Percentiles rank a stretch among this genome's conserved stretches.
phyloP scores from a whole-genome alignment of 2,888 invertebrate species.

The Platynereis dumerilii region DNA sequence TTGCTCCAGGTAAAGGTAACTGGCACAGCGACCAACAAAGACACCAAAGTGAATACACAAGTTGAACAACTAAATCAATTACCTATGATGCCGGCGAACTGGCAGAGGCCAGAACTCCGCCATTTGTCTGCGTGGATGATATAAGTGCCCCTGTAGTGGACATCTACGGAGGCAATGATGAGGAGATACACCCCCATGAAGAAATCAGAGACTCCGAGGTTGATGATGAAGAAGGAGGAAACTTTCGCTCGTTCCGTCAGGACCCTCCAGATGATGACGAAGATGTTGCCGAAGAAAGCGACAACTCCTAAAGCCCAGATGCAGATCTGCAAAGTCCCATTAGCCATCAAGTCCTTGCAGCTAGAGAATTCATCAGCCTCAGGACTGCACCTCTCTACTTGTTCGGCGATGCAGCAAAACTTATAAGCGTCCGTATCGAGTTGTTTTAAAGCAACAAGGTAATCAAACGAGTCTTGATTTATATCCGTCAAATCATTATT shows the following conservation, averaged over 20 bases:
- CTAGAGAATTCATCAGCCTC: conserved; percentile 40
- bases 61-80: no score
- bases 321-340: conserved; percentile 56
- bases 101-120: conserved; percentile 54
- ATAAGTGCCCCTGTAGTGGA: conserved; percentile 59
- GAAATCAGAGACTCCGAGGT: conserved; percentile 70
- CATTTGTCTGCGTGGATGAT: conserved; percentile 53
- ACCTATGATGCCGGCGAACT: conserved; percentile 56
- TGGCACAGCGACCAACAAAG: no score
- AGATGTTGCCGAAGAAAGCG: conserved; percentile 69
- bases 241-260: conserved; percentile 59
- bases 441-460: conserved; percentile 17
- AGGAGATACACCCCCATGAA: conserved; percentile 72
- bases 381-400: conserved; percentile 42
- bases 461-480: conserved; percentile 26
- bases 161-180: conserved; percentile 60
- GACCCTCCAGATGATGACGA: conserved; percentile 65
- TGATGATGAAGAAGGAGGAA: conserved; percentile 65
- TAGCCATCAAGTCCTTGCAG: conserved; percentile 42
- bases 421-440: conserved; percentile 49
- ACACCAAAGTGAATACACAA: no score
- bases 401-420: conserved; percentile 56
- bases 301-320: conserved; percentile 72
- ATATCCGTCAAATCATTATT: conserved; percentile 30
- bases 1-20: no score